Base-by-base conservation (phyloP, 2,797 vertebrate species). In the Crax fasciolata region DNA sequence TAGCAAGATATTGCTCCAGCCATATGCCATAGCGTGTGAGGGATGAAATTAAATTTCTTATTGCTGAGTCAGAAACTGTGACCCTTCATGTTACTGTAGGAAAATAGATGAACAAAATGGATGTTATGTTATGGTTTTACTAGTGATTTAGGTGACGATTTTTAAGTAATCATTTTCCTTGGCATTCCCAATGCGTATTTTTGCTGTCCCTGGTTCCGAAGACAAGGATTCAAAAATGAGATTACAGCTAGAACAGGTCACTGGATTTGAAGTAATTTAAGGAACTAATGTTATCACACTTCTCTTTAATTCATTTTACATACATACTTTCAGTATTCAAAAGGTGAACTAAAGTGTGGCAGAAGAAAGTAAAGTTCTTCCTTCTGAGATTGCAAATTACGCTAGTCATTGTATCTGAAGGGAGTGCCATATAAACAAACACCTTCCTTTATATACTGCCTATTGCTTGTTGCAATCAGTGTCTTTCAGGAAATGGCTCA, bases 21-120 rank as follows among this genome's bases (percentile, higher is more conserved):
- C 0, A 0, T 67, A n/a, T 41, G 21, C 21, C 14, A 3, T 32
- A 17, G 15, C 35, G 39, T 68, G 16, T 90, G 24, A 72, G 28
- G 20, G 11, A 14, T 41, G 15, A 68, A 41, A 57, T 27, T 39
- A 39, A n/a, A 51, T 62, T 55, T 74, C 30, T 28, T 43, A 13
- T 44, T 63, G 46, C 39, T 51, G 24, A n/a, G 39, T 46, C 63
- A 65, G 51, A 35, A 58, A 32, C 32, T 65, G n/a, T 39, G 70
- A 63, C 44, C 13, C 44, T 52, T 17, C 19, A 23, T 35, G 24
- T 19, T 52, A 10, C 44, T 0, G 0, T 30, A 3, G 2, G 43
- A 57, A 11, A 52, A 13, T 32, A 9, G 20, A 18, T 81, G 62
- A 63, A 21, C 13, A 75, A 58, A 58, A 46, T 28, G 41, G 58